These are phyloP conservation scores for Theretra japonica DNA, from an alignment of 2,888 invertebrate species.

Conservation along the genomic window DNA sequence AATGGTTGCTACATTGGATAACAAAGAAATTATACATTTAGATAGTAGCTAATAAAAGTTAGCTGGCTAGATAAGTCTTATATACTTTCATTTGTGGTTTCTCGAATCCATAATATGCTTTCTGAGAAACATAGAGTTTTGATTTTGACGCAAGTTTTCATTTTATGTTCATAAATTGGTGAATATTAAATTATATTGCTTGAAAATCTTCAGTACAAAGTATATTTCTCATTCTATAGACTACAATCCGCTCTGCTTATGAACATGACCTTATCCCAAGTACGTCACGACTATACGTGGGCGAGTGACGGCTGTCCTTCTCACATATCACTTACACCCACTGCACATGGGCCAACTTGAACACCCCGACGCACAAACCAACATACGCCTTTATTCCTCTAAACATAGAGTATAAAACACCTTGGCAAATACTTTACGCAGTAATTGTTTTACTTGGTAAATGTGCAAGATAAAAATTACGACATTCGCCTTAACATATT, in stretches of 20 bases:
- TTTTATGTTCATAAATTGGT: too few species aligned
- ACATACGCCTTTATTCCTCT: slow-evolving; percentile 27
- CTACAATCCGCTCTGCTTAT: slow-evolving; percentile 28
- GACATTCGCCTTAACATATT: slow-evolving; percentile 26
- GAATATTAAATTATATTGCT: too few species aligned
- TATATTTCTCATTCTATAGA: too few species aligned
- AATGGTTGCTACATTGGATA: too few species aligned
- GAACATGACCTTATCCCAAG: not conserved
- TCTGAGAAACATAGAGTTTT: too few species aligned
- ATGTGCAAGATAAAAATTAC: slow-evolving; percentile 27
- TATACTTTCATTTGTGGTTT: too few species aligned
- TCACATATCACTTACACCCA: slow-evolving; percentile 56
- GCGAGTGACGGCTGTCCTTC: slow-evolving; percentile 50
- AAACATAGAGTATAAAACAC: slow-evolving; percentile 31
- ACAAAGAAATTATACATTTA: too few species aligned
- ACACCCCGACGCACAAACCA: slow-evolving; percentile 24
- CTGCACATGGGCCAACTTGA: slow-evolving; percentile 39
- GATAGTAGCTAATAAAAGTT: too few species aligned
- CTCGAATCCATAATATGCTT: too few species aligned
- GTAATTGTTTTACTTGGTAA: slow-evolving; percentile 17
- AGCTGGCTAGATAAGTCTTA: too few species aligned
- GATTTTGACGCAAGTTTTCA: too few species aligned
- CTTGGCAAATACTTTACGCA: not conserved
- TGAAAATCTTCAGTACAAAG: too few species aligned
- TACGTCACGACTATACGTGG: slow-evolving; percentile 40